Conservation (phyloP, 1,140 invertebrate genomes). For the Tigriopus japonicus region DNA sequence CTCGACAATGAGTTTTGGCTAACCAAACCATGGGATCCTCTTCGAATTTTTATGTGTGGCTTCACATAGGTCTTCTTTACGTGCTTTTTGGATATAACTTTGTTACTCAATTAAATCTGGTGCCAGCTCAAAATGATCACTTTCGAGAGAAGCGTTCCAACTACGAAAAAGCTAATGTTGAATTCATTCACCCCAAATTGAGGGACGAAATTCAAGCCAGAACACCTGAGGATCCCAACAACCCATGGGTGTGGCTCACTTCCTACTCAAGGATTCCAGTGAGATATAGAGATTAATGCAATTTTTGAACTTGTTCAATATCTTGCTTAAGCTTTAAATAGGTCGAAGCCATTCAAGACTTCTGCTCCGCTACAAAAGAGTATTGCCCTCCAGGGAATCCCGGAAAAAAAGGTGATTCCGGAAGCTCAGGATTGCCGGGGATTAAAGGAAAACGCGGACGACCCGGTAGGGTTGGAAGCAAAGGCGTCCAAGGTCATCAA, state of each 20-base stretch:
- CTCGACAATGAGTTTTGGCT: too few relatives aligned
- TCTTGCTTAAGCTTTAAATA: constrained; percentile 24
- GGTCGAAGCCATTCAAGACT: constrained; percentile 48
- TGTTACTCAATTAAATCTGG: too few relatives aligned
- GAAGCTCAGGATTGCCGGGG: constrained; percentile 20
- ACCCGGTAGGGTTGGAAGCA: constrained; percentile 17
- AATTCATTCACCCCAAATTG: constrained; percentile 16
- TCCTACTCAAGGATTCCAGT: constrained; percentile 23
- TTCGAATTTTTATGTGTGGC: too few relatives aligned
- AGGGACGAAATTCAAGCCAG: constrained; percentile 12
- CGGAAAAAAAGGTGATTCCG: constrained; percentile 18
- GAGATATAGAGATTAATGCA: constrained; percentile 12
- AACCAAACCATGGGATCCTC: too few relatives aligned
- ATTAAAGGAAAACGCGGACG: constrained; percentile 19
- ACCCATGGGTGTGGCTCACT: constrained; percentile 22
- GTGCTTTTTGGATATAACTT: too few relatives aligned
- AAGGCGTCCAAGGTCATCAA: constrained; percentile 29
- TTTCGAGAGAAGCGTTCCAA: too few relatives aligned
- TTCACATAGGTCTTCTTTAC: too few relatives aligned
- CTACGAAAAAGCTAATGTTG: constrained; percentile 11
- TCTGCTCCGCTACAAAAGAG: constrained; percentile 50
- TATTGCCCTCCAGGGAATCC: constrained; percentile 36
- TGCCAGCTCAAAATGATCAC: too few relatives aligned
- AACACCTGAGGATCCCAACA: constrained; percentile 11
- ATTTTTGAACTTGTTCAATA: not conserved